Evolutionary conservation across 2,113 vertebrate species (phyloP).

Genomic region (Mustela nigripes): DNA sequence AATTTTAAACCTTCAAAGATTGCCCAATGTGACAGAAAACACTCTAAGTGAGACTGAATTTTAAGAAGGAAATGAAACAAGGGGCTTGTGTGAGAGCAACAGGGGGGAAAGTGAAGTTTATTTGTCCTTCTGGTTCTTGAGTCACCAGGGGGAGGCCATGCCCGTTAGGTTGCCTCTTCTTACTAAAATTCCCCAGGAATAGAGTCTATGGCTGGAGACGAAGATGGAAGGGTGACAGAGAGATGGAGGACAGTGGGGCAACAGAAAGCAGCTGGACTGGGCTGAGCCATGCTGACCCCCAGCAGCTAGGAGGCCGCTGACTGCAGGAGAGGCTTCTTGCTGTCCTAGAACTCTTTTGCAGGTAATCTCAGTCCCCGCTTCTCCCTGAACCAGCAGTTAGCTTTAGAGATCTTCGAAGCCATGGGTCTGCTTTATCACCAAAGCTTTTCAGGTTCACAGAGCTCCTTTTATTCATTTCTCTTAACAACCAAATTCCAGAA

Average conservation of each 20-base stretch:
- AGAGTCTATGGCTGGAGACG: background rate
- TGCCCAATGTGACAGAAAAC: constrained; percentile 69
- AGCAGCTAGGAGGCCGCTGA: background rate
- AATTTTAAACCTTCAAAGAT: constrained; percentile 70
- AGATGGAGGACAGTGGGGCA: background rate
- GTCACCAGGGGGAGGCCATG: constrained; percentile 74
- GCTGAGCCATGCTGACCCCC: background rate
- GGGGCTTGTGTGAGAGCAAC: constrained; percentile 54
- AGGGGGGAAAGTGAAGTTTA: constrained; percentile 62
- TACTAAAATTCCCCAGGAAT: constrained; percentile 68
- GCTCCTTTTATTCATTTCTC: constrained; percentile 49
- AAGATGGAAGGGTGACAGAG: background rate
- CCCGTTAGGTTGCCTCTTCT: constrained; percentile 51
- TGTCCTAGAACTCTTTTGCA: constrained; percentile 59
- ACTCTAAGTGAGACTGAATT: constrained; percentile 80
- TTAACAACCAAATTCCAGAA: constrained; percentile 31
- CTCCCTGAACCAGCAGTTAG: constrained; percentile 1
- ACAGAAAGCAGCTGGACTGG: background rate
- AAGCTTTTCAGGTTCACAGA: constrained; percentile 5
- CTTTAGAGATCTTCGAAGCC: background rate
- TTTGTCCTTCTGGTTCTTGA: constrained; percentile 77
- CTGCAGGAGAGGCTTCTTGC: background rate
- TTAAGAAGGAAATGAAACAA: constrained; percentile 83
- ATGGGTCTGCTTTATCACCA: background rate
- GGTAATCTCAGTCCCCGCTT: background rate